Evolutionary conservation across 1,140 invertebrate species (phyloP).

Genomic region (Centruroides vittatus): DNA sequence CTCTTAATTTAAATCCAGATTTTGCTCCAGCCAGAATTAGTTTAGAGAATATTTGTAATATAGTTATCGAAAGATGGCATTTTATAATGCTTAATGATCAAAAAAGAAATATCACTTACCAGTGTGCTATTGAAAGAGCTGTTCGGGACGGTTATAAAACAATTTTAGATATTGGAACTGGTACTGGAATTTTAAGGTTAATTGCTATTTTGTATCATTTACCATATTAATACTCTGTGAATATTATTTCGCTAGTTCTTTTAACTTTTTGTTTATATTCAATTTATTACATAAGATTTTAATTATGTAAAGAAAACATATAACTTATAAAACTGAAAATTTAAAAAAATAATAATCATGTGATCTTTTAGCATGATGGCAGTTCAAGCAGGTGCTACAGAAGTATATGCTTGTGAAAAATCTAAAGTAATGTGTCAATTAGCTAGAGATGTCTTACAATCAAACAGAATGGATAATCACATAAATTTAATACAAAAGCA

Average conservation of each 20-base stretch:
- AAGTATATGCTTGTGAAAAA: constrained; percentile 48
- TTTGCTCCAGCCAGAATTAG: constrained; percentile 28
- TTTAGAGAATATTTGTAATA: constrained; percentile 30
- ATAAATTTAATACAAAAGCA: constrained; percentile 35
- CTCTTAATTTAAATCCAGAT: constrained; percentile 25
- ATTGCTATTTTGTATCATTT: background rate
- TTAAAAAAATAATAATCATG: background rate
- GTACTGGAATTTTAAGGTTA: constrained; percentile 47
- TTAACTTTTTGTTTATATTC: too few species aligned
- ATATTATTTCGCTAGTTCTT: too few species aligned
- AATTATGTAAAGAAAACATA: too few species aligned
- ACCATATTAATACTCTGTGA: background rate
- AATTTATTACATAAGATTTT: too few species aligned
- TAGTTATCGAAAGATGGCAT: constrained; percentile 55
- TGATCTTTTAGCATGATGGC: constrained; percentile 41
- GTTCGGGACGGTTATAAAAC: constrained; percentile 36
- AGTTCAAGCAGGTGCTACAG: constrained; percentile 35
- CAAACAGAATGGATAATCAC: constrained; percentile 31
- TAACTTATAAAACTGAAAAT: too few species aligned
- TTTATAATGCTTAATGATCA: constrained; percentile 65
- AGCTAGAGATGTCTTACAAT: constrained; percentile 37
- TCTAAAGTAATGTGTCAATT: constrained; percentile 45
- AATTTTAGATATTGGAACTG: constrained; percentile 57
- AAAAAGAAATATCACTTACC: constrained; percentile 46
- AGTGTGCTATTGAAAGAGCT: constrained; percentile 42